Conservation (phyloP, 2,113 vertebrate genomes). For the Aplodontia rufa region DNA sequence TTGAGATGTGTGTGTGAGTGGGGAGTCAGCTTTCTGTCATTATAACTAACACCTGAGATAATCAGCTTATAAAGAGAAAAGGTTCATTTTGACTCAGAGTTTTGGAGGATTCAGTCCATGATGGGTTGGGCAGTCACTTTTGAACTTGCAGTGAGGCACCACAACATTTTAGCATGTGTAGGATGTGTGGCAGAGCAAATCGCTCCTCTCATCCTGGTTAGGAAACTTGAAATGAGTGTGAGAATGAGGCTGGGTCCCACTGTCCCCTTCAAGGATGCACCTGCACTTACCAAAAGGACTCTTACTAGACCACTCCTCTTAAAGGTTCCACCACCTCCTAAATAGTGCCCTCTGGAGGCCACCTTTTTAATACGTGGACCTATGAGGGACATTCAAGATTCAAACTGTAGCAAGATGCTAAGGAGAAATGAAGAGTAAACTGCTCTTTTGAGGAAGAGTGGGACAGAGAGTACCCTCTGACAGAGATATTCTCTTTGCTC, state of each 20-base stretch:
- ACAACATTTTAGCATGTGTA: too few relatives aligned
- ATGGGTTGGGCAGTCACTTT: background rate
- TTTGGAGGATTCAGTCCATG: background rate
- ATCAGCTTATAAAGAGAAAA: background rate
- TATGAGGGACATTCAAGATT: background rate
- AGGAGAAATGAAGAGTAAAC: background rate
- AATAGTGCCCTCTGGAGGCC: fast-evolving
- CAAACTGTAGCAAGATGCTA: background rate
- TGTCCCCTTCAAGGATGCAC: background rate
- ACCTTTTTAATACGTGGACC: too few relatives aligned
- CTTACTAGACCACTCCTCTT: too few relatives aligned
- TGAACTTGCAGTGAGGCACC: background rate
- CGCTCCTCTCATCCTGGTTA: fast-evolving
- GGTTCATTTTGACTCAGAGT: background rate
- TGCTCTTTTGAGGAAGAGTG: background rate
- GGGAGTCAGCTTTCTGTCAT: background rate
- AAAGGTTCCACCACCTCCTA: background rate
- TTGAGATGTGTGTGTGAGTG: background rate
- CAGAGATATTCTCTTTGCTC: background rate
- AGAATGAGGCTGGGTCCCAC: too few relatives aligned
- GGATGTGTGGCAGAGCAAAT: background rate
- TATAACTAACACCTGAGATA: background rate
- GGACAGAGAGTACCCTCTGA: background rate
- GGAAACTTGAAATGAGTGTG: background rate
- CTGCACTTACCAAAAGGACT: background rate